These are phyloP conservation scores for Megalops cyprinoides DNA, from an alignment of 2,797 vertebrate genomes.

Conservation along the genomic window DNA sequence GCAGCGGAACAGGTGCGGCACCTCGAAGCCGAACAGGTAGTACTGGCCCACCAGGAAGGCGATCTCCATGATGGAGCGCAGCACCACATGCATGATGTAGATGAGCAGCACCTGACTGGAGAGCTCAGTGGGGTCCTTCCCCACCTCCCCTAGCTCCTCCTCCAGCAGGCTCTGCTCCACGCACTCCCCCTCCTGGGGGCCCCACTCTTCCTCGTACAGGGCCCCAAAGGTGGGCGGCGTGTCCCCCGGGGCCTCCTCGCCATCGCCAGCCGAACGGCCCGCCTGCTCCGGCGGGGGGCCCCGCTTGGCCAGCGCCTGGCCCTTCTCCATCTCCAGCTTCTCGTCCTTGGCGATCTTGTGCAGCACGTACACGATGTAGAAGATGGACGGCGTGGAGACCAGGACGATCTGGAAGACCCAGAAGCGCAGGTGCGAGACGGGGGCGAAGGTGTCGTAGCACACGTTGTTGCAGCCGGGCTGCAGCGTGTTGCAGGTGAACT, in stretches of 20 bases:
- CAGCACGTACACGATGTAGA: constrained; percentile 68
- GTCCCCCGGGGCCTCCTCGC: constrained; percentile 40
- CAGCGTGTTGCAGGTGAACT: constrained; percentile 70
- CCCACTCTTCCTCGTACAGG: constrained; percentile 49
- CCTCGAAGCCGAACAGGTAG: constrained; percentile 72
- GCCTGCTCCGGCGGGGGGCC: constrained; percentile 23
- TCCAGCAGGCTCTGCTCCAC: constrained; percentile 53
- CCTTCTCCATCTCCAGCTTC: constrained; percentile 55
- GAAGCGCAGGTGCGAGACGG: constrained; percentile 70
- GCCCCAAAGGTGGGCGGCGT: constrained; percentile 36
- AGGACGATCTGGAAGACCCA: constrained; percentile 77
- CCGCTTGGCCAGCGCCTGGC: constrained; percentile 23
- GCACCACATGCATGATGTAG: constrained; percentile 67
- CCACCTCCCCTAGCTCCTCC: constrained; percentile 51
- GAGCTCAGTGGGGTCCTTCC: constrained; percentile 56
- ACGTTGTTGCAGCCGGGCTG: constrained; percentile 74
- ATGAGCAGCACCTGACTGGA: constrained; percentile 64
- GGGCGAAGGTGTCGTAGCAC: constrained; percentile 67
- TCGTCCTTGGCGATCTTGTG: constrained; percentile 73
- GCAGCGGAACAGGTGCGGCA: constrained; percentile 67
- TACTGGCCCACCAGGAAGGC: constrained; percentile 70
- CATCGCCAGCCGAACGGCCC: constrained; percentile 35
- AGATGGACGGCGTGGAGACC: constrained; percentile 67
- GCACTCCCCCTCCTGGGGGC: constrained; percentile 46
- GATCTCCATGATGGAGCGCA: constrained; percentile 68